Base-by-base conservation (phyloP, 2,797 vertebrate genomes). In the Bradypodion pumilum region DNA sequence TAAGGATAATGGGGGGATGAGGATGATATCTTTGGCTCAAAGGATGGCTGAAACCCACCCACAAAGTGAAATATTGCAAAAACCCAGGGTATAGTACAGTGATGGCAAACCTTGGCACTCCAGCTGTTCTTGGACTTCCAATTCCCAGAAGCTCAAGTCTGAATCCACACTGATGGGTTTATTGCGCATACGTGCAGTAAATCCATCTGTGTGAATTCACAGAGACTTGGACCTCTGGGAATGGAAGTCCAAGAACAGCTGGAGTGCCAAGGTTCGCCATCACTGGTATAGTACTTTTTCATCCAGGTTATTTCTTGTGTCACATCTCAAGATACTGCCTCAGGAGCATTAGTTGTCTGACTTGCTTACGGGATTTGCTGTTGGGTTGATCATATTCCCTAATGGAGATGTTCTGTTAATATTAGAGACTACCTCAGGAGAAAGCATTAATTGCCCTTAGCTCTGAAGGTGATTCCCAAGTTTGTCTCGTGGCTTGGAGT, bases 361-460 rank as follows among this genome's bases (percentile, higher is more conserved):
- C 44, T 44, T 72, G 42, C 40, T 27, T 60, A 70, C 12, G 23
- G 63, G 19, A 73, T 65, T 44, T 65, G 23, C 44, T 84, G 70
- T 79, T 74, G 60, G 59, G 37, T 74, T 16, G 59, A 52, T 74
- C 27, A 42, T 12, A n/a, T 19, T 69, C 65, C 37, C 42, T 35
- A 21, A 19, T 3, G 5, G 74, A 77, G 56, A 7, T 37, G 7
- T 19, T 63, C 56, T 63, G 35, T 77, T 56, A 81, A 73, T 32
- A 81, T 35, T 80, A 40, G 65, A 69, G 37, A 77, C 82, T 83
- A 69, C 74, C 74, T 83, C 82, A 62, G 73, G 65, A 81, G 66
- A 81, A 70, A 62, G 42, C 32, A 62, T 25, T 44, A 74, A 76
- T 77, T 81, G 65, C 40, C 56, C 42, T 81, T 35, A 72, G 59